A percentile compares a stretch with the other conserved stretches of the same genome.
These are phyloP conservation scores for Dysmachus trigonus DNA, from an alignment of 2,888 invertebrate species.

Conservation along the genomic window DNA sequence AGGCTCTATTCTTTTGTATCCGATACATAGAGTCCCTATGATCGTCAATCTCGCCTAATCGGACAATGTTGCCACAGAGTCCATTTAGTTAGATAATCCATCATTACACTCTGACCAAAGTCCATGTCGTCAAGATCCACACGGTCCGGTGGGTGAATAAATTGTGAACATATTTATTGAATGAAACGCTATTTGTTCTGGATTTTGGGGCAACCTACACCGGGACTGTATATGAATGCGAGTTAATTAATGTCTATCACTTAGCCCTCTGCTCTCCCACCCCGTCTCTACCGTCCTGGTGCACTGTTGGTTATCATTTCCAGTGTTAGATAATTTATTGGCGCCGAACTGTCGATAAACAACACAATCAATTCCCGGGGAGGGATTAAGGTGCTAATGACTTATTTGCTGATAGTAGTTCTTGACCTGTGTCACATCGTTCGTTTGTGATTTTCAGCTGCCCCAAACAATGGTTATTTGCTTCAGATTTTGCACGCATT, in stretches of 20 bases:
- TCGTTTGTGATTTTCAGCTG: background rate
- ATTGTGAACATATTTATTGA: conserved; percentile 13
- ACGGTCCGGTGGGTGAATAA: background rate
- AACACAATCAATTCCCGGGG: background rate
- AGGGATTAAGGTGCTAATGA: conserved; percentile 11
- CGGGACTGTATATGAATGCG: background rate
- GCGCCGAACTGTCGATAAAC: conserved; percentile 1
- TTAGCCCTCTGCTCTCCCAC: background rate
- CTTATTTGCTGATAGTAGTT: background rate
- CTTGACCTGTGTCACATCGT: background rate
- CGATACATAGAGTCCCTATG: background rate
- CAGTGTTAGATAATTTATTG: conserved; percentile 4
- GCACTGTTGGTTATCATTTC: background rate
- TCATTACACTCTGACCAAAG: background rate
- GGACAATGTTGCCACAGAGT: background rate
- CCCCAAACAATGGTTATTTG: background rate
- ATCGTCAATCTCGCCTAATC: background rate
- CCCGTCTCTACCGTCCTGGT: background rate
- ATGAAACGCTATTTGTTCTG: conserved; percentile 4
- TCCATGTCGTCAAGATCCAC: background rate
- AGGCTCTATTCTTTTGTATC: background rate
- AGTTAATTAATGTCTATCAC: conserved; percentile 25
- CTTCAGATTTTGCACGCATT: background rate
- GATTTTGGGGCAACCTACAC: background rate
- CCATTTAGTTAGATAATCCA: background rate